These are phyloP conservation scores for Lucilia cuprina DNA, from an alignment of 1,140 invertebrate genomes.

Conservation along the genomic window DNA sequence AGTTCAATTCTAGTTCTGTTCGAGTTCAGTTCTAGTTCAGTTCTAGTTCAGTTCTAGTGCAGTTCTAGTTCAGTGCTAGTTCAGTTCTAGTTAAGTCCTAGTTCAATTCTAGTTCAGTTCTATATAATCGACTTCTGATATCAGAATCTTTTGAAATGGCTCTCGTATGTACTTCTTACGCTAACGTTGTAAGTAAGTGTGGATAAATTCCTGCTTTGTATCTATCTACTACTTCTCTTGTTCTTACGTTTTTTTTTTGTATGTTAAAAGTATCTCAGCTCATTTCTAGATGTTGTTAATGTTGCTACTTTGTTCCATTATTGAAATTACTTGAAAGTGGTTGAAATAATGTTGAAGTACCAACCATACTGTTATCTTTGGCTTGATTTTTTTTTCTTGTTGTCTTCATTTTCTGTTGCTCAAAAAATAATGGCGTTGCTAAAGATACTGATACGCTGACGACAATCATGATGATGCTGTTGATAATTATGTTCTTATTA, in stretches of 20 bases:
- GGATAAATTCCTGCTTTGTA: neutral
- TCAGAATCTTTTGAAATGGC: too few species aligned
- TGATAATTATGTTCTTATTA: neutral
- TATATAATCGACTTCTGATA: too few species aligned
- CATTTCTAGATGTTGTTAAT: slow-evolving; percentile 5
- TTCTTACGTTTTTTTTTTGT: slow-evolving; percentile 1
- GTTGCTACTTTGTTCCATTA: slow-evolving; percentile 27
- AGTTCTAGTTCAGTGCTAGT: too few species aligned
- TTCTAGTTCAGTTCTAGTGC: too few species aligned
- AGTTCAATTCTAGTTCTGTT: too few species aligned
- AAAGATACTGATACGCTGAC: neutral
- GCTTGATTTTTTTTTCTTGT: neutral
- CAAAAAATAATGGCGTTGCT: neutral
- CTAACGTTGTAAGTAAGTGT: neutral
- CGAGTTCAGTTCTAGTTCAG: too few species aligned
- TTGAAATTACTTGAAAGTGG: slow-evolving; percentile 27
- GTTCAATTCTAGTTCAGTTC: too few species aligned
- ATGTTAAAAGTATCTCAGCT: neutral
- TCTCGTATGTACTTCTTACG: too few species aligned
- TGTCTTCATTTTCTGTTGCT: neutral
- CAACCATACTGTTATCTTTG: neutral
- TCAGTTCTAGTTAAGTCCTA: too few species aligned
- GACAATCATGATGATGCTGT: slow-evolving; percentile 1
- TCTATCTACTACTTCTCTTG: neutral
- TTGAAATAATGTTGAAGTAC: slow-evolving; percentile 17